Conservation (phyloP, 2,797 vertebrate species). For the Pampus argenteus region DNA sequence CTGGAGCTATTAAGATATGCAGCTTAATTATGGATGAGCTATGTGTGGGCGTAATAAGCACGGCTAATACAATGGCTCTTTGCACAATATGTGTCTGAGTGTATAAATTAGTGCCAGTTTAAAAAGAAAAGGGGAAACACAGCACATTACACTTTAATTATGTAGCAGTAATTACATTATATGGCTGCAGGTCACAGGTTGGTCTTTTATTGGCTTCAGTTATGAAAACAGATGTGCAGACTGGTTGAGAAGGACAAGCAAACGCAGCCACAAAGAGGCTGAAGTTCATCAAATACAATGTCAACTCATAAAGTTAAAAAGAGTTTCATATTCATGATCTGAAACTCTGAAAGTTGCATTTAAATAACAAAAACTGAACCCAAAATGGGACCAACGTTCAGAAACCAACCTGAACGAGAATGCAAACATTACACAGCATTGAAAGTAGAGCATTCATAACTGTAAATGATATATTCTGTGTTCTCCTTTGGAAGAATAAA, state of each 20-base stretch:
- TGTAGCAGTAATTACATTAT: slow-evolving; percentile 50
- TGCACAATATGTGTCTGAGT: slow-evolving; percentile 52
- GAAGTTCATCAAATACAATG: not conserved
- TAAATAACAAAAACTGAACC: not conserved
- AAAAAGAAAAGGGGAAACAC: slow-evolving; percentile 51
- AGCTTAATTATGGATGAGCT: slow-evolving; percentile 72
- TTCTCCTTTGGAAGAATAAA: too few species aligned
- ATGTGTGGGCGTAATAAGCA: slow-evolving; percentile 63
- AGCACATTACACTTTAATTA: slow-evolving; percentile 58
- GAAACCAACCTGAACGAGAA: not conserved
- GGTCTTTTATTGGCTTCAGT: slow-evolving; percentile 6
- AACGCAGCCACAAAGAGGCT: not conserved
- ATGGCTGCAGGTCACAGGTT: slow-evolving; percentile 48
- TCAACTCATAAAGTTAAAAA: not conserved
- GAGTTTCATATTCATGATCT: not conserved
- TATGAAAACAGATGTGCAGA: slow-evolving; percentile 10
- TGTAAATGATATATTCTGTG: too few species aligned
- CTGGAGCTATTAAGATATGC: slow-evolving; percentile 67
- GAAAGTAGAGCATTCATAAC: too few species aligned
- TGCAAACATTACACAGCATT: too few species aligned
- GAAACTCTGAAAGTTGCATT: not conserved
- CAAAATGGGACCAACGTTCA: not conserved
- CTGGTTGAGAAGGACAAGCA: slow-evolving; percentile 10
- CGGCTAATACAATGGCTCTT: slow-evolving; percentile 60
- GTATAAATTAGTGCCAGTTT: slow-evolving; percentile 63